Conservation (phyloP, 1,140 invertebrate species). For the Formica exsecta region DNA sequence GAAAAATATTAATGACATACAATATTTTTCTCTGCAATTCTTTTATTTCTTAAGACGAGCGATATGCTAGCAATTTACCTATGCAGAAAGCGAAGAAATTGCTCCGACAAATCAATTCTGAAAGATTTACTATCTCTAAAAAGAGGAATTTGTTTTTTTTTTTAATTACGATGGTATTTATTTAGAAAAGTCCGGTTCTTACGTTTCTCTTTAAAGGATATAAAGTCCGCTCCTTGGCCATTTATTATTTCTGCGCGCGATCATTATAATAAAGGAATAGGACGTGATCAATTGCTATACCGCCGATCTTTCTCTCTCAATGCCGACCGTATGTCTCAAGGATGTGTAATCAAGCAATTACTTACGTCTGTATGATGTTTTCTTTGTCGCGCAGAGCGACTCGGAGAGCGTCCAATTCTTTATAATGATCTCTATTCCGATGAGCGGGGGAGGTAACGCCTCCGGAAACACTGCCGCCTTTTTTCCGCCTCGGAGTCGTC, state of each 20-base stretch:
- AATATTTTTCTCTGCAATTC: not conserved
- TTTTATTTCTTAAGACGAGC: not conserved
- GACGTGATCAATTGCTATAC: slow-evolving; percentile 16
- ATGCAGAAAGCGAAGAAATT: slow-evolving; percentile 32
- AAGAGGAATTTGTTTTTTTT: not conserved
- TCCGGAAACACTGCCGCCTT: slow-evolving; percentile 87
- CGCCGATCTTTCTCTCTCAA: not conserved
- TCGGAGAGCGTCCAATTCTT: slow-evolving; percentile 91
- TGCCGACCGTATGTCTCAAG: not conserved
- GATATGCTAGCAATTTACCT: not conserved
- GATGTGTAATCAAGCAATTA: slow-evolving; percentile 43
- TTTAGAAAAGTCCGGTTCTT: slow-evolving; percentile 6
- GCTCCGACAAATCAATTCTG: not conserved
- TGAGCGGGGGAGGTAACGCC: slow-evolving; percentile 84
- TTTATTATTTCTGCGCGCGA: slow-evolving; percentile 13
- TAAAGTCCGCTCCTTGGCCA: not conserved
- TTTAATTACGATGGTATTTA: slow-evolving; percentile 13
- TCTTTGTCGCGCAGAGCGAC: slow-evolving; percentile 93
- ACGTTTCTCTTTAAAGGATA: not conserved
- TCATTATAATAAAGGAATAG: slow-evolving; percentile 32
- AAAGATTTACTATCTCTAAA: not conserved
- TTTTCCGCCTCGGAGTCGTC: slow-evolving; percentile 88
- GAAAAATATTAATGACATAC: not conserved
- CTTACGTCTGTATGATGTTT: slow-evolving; percentile 91
- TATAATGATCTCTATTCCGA: slow-evolving; percentile 86